These are phyloP conservation scores for Crotophaga sulcirostris DNA, from an alignment of 2,113 vertebrate species.

Conservation along the genomic window DNA sequence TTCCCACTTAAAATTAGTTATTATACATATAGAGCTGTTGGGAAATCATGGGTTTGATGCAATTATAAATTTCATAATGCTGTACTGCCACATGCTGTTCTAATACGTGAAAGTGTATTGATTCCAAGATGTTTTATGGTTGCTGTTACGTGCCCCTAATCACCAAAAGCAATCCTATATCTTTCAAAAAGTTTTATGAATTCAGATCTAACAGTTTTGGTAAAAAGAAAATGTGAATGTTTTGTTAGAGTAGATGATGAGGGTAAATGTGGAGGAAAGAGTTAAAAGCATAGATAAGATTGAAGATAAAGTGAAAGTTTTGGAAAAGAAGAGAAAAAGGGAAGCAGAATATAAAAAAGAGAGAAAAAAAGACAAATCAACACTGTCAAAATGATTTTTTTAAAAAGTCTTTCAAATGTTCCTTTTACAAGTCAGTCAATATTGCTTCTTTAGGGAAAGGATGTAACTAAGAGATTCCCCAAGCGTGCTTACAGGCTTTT, in stretches of 20 bases:
- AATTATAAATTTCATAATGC: constrained; percentile 40
- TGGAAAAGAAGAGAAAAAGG: neutral
- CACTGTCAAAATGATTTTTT: neutral
- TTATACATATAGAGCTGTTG: neutral
- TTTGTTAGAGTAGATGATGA: neutral
- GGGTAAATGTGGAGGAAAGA: neutral
- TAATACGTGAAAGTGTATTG: constrained; percentile 19
- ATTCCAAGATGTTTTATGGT: neutral
- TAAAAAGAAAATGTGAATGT: neutral
- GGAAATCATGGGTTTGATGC: constrained; percentile 4
- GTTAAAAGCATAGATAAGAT: neutral
- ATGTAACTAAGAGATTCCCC: neutral
- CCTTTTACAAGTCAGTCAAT: neutral
- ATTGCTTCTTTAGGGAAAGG: neutral
- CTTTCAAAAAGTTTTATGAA: neutral
- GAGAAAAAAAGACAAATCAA: neutral
- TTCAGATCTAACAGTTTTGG: neutral
- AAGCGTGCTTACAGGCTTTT: neutral
- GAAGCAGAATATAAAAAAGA: neutral
- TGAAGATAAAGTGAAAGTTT: neutral
- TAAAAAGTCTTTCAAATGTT: neutral
- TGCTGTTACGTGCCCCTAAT: neutral
- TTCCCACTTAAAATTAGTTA: neutral
- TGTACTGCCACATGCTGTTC: constrained; percentile 44
- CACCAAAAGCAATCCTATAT: neutral